phyloP scores from a whole-genome alignment of 1,140 invertebrate genomes.

The Hydropsyche tenuis region DNA sequence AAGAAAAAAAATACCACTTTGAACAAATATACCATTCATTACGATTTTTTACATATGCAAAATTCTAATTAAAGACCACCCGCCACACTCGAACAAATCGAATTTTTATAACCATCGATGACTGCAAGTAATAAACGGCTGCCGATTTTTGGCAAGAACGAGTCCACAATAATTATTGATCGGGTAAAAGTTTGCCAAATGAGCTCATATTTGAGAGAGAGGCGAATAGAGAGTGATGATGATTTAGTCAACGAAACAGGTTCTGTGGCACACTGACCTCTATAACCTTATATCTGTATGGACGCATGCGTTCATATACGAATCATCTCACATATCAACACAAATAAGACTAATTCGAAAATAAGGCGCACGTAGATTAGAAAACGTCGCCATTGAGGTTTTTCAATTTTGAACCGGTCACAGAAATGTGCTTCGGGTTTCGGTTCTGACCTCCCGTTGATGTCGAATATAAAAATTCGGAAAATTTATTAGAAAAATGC shows the following conservation, averaged over 20 bases:
- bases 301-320: not conserved
- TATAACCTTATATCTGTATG: conserved; percentile 25
- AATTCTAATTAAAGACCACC: not conserved
- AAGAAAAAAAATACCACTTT: too few species aligned
- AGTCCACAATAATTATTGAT: conserved; percentile 40
- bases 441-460: too few species aligned
- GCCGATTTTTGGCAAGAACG: conserved; percentile 33
- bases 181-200: conserved; percentile 41
- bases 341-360: too few species aligned
- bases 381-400: too few species aligned
- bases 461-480: too few species aligned
- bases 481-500: too few species aligned
- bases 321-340: too few species aligned
- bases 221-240: conserved; percentile 39
- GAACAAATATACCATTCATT: too few species aligned
- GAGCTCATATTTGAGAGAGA: conserved; percentile 37
- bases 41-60: too few species aligned
- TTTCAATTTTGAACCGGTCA: too few species aligned
- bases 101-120: not conserved
- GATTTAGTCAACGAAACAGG: conserved; percentile 41
- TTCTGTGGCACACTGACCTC: conserved; percentile 39
- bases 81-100: not conserved
- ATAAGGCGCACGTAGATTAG: too few species aligned
- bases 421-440: too few species aligned
- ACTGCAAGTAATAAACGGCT: not conserved